Evolutionary conservation across 1,140 invertebrate species (phyloP), one percentile per base, ranked within the genome.

Genomic region (Papilio xuthus): DNA sequence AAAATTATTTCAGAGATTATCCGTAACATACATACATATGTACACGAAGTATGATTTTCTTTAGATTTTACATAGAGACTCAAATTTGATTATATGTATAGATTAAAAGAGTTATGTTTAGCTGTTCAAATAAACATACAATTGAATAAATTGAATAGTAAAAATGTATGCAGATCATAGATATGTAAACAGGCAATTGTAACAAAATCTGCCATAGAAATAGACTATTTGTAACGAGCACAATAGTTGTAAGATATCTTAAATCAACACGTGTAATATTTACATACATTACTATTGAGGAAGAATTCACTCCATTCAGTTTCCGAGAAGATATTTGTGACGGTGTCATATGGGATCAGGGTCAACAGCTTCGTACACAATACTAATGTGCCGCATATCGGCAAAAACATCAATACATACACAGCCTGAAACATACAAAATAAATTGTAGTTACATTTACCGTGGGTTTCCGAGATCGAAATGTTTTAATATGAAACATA

Each of bases 251-350:
- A 67, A 28, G 13, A 6, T 67, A 67, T 67, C 26, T 63, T 13
- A 6, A 23, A 63, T 44, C 47, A 26, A 63, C 53, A 13, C 28
- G 71, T 72, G 28, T 41, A 10, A 41, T 3, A 47, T 32, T 53
- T 80, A 93, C 91, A 89, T 93, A 96, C 96, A 93, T 96, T 96
- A 42, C 96, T 96, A 83, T 97, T 97, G 12, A 97, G 95, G 86
- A 98, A 97, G 93, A 98, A 98, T 89, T 98, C 97, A 79, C 95
- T 95, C 96, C 97, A 98, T 32, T 96, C 95, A 7, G 96, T 97
- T 80, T 96, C 95, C 0, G 96, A 95, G 88, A 98, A 97, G 32
- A 97, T 94, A 77, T 96, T 96, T 81, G 96, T 94, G 12, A 96
- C 94, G 26, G 95, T 92, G 67, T 96, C 95, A 42, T 95, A 93